A percentile compares a stretch with the other conserved stretches of the same genome.
phyloP scores from a whole-genome alignment of 2,888 invertebrate species.

The Thereva nobilitata region DNA sequence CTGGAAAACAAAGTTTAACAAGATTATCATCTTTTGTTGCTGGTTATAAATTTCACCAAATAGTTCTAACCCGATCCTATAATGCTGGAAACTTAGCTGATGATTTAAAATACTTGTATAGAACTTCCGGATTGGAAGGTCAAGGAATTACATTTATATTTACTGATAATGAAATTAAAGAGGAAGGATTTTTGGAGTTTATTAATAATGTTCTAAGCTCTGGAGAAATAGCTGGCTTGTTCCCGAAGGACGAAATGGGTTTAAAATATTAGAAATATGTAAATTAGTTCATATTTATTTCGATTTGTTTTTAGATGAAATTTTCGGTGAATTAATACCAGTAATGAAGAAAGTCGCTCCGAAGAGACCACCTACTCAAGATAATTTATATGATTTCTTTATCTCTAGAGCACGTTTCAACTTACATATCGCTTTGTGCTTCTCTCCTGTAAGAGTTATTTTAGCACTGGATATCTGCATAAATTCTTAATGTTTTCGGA shows the following conservation, averaged over 20 bases:
- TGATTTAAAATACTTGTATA: constrained; percentile 80
- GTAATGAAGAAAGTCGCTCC: constrained; percentile 83
- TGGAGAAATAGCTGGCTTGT: constrained; percentile 86
- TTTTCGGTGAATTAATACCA: constrained; percentile 73
- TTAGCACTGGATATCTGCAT: background rate
- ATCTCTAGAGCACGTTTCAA: constrained; percentile 78
- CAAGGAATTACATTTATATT: constrained; percentile 83
- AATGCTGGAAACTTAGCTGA: constrained; percentile 82
- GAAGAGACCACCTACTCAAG: constrained; percentile 74
- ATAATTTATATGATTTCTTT: constrained; percentile 85
- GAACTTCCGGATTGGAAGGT: constrained; percentile 75
- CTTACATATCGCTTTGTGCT: constrained; percentile 82
- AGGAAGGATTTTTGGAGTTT: constrained; percentile 85
- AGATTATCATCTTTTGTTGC: constrained; percentile 84
- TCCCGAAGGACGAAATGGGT: constrained; percentile 83
- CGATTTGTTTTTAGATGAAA: constrained; percentile 66
- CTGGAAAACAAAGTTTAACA: constrained; percentile 61
- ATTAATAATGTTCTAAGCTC: constrained; percentile 88
- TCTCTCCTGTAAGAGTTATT: constrained; percentile 73
- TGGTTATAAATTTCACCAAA: constrained; percentile 81
- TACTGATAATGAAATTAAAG: constrained; percentile 91
- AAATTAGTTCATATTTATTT: background rate
- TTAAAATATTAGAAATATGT: constrained; percentile 39
- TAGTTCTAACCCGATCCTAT: constrained; percentile 79
- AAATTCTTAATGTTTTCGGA: no score